Evolutionary conservation across 1,140 invertebrate genomes (phyloP).

Genomic region (Rhyacophila brunnea): DNA sequence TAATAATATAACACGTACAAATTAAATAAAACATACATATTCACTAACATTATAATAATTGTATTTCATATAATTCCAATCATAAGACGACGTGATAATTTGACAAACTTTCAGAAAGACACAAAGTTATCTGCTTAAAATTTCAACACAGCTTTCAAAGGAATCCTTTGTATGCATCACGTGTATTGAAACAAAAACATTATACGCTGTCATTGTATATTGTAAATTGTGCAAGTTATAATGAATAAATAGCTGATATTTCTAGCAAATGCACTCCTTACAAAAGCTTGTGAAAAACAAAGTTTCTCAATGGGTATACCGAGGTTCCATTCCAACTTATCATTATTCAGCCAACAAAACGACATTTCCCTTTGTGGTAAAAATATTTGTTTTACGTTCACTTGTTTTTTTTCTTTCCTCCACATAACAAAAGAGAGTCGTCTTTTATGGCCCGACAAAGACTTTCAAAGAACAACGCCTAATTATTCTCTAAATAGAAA

Average conservation of each 20-base stretch:
- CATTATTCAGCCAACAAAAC: conserved; percentile 22
- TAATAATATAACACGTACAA: too few relatives aligned
- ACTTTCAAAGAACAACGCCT: conserved; percentile 10
- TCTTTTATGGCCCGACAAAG: background rate
- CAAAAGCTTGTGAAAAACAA: conserved; percentile 22
- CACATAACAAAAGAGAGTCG: background rate
- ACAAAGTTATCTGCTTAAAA: too few relatives aligned
- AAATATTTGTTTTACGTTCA: conserved; percentile 8
- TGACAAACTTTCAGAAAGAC: too few relatives aligned
- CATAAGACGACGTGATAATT: too few relatives aligned
- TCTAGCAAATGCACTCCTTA: conserved; percentile 5
- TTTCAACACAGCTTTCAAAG: too few relatives aligned
- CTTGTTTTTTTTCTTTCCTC: conserved; percentile 8
- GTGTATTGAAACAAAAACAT: too few relatives aligned
- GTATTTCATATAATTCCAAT: background rate
- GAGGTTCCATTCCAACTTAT: conserved; percentile 19
- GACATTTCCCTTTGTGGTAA: conserved; percentile 10
- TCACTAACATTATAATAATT: too few relatives aligned
- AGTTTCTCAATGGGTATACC: conserved; percentile 20
- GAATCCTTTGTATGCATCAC: too few relatives aligned
- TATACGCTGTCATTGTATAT: too few relatives aligned
- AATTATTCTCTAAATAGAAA: conserved; percentile 11
- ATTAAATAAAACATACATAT: too few relatives aligned
- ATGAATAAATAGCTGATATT: conserved; percentile 13
- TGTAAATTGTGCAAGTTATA: conserved; percentile 1